Base-by-base conservation (phyloP, 2,888 invertebrate species). In the Steromphala cineraria region DNA sequence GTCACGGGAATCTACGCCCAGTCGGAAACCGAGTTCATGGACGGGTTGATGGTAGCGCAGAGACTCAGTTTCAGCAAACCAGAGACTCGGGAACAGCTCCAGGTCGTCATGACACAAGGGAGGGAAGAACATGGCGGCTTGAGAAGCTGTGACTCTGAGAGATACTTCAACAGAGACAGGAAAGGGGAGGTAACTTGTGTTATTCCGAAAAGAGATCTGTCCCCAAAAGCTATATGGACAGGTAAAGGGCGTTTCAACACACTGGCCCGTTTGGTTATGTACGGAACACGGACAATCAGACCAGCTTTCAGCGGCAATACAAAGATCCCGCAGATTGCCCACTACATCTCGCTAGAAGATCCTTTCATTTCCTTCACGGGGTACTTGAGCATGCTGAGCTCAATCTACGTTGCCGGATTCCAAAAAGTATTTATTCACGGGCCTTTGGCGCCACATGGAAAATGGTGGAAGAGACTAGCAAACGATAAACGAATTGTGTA, bases 351-450 rank as follows among this genome's bases (percentile, higher is more conserved):
- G 46, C 79, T 77, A 3, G 79, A 52, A 5, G 77, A 79, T 46
- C 79, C 79, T 31, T 17, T 21, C 7, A 53, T 83, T 17, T 31
- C 75, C 19, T 83, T 83, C 75, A 74, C 55, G 17, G 62, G 74
- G n/a, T 84, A 80, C 52, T 78, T 84, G 24, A 84, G 82, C 56
- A 67, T 82, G 24, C 56, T 84, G 31, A 82, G 82, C 36, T 79
- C 82, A 17, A 56, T 84, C 46, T 78, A 79, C 75, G 82, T 84
- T 24, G 84, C 82, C 0, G 79, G 79, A 1, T 84, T 84, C 10
- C 55, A 80, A n/a, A 67, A 74, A 15, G 84, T 82, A 17, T 82
- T 80, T 53, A 74, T 84, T 55, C 82, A 84, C 67, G 82, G 82
- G 21, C 67, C 81, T 15, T 28, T 75, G n/a, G 67, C 31, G 19